Conservation (phyloP, 1,140 invertebrate species). For the Papilio aristodemus region DNA sequence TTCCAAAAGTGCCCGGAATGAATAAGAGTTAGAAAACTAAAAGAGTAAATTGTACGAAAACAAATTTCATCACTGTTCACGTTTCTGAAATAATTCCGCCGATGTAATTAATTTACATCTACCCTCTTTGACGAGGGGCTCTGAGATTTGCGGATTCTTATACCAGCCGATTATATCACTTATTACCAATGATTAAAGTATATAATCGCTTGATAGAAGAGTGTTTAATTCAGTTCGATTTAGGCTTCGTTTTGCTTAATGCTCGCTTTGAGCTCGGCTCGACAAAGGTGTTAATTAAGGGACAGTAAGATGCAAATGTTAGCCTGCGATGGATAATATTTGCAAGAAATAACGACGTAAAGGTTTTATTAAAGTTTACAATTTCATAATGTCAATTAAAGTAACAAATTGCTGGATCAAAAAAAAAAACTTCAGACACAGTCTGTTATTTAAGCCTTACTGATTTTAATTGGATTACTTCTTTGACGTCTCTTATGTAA, state of each 20-base stretch:
- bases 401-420: no score
- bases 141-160: conserved; percentile 17
- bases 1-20: background rate
- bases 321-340: conserved; percentile 7
- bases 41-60: conserved; percentile 26
- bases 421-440: no score
- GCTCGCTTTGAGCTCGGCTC: conserved; percentile 23
- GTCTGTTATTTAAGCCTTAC: no score
- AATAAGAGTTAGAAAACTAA: conserved; percentile 4
- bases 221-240: conserved; percentile 22
- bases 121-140: conserved; percentile 33
- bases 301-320: conserved; percentile 27
- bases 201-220: conserved; percentile 12
- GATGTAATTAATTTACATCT: conserved; percentile 46
- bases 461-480: no score
- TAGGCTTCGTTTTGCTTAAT: conserved; percentile 31
- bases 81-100: conserved; percentile 31
- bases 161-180: background rate
- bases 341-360: background rate
- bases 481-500: no score
- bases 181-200: conserved; percentile 32
- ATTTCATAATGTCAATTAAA: conserved; percentile 2
- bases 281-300: conserved; percentile 30
- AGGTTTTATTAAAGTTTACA: background rate
- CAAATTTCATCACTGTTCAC: conserved; percentile 29